Percentiles rank a stretch among this genome's conserved stretches.
These are phyloP conservation scores for Scaptomyza montana DNA, from an alignment of 1,140 invertebrate genomes.

Conservation along the genomic window DNA sequence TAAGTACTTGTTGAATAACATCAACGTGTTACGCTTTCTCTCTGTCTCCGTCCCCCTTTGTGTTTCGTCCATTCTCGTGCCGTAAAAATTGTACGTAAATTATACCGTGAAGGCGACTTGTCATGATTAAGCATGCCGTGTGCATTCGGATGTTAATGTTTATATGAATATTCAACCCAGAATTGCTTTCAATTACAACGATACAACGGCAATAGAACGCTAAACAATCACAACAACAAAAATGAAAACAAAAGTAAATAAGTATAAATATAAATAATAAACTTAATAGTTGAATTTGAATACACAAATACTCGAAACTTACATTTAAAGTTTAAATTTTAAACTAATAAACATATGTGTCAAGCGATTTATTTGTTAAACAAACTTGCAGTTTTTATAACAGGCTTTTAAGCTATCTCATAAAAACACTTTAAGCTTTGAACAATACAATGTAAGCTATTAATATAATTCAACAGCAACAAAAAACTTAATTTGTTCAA, in stretches of 20 bases:
- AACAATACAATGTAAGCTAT: too few species aligned
- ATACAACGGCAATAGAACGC: neutral
- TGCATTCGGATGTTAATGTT: neutral
- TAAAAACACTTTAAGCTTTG: too few species aligned
- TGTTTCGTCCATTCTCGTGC: conserved; percentile 17
- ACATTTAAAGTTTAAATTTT: too few species aligned
- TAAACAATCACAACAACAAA: conserved; percentile 49
- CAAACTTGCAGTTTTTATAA: too few species aligned
- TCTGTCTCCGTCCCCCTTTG: neutral
- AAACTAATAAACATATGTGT: neutral
- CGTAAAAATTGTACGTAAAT: conserved; percentile 30
- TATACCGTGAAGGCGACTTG: conserved; percentile 36
- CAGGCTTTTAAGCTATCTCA: too few species aligned
- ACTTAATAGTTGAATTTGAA: conserved; percentile 39
- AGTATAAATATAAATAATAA: conserved; percentile 26
- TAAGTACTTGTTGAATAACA: conserved; percentile 60
- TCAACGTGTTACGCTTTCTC: conserved; percentile 15
- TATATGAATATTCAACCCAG: neutral
- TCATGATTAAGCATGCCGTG: neutral
- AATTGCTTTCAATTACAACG: neutral
- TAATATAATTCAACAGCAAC: too few species aligned
- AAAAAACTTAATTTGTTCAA: too few species aligned
- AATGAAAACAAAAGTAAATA: conserved; percentile 81
- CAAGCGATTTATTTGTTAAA: conserved; percentile 1
- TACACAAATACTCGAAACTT: neutral